Percentiles rank a stretch among this genome's conserved stretches.
These are phyloP conservation scores for Ceratotherium simum DNA, from an alignment of 2,113 vertebrate genomes.

Conservation along the genomic window DNA sequence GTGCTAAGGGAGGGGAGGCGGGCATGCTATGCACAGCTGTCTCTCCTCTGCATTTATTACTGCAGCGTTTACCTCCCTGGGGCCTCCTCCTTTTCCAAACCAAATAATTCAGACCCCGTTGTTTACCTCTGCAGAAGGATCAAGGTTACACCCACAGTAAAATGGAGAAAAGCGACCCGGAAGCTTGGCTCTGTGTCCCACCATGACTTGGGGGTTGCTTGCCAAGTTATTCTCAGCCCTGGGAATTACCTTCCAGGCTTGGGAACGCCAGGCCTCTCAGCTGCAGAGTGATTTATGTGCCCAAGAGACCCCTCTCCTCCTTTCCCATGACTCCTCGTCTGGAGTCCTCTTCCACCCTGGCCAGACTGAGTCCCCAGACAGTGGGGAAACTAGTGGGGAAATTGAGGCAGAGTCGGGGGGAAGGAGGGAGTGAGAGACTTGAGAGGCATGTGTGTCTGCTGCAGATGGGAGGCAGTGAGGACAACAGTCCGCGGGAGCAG, in stretches of 20 bases:
- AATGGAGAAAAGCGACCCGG: constrained; percentile 19
- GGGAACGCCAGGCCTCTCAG: constrained; percentile 12
- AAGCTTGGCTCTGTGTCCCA: neutral
- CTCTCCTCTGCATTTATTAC: constrained; percentile 72
- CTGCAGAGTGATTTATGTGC: constrained; percentile 30
- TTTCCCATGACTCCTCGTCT: constrained; percentile 58
- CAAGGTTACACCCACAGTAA: constrained; percentile 68
- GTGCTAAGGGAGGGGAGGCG: constrained; percentile 39
- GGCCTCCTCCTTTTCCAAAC: constrained; percentile 74
- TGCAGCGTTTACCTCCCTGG: constrained; percentile 39
- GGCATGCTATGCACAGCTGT: constrained; percentile 31
- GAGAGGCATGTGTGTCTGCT: neutral
- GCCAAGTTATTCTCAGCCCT: constrained; percentile 66
- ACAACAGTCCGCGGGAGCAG: neutral
- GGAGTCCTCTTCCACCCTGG: neutral
- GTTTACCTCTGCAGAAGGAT: constrained; percentile 71
- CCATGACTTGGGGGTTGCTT: constrained; percentile 36
- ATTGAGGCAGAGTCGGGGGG: neutral
- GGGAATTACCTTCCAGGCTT: constrained; percentile 68
- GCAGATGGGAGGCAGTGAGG: neutral
- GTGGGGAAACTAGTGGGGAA: neutral
- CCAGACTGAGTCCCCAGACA: neutral
- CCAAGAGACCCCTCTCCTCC: neutral
- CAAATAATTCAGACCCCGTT: constrained; percentile 71
- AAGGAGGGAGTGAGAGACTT: neutral